Percentiles rank a stretch among this genome's conserved stretches.
Evolutionary conservation across 2,113 vertebrate genomes (phyloP).

Genomic region (Notarius quadriscutis): DNA sequence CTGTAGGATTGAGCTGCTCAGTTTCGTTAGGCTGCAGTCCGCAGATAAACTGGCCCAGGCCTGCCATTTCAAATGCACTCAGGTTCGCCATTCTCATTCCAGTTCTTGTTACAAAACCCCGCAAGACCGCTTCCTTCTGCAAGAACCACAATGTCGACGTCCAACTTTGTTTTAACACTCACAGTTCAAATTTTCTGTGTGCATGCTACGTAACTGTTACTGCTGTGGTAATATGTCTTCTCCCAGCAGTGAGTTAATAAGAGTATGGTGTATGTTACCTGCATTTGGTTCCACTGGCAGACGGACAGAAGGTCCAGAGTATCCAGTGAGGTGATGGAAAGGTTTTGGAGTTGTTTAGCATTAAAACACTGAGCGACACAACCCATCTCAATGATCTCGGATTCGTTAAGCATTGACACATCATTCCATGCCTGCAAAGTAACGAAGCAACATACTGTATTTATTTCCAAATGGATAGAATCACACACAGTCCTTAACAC

Average conservation of each 20-base stretch:
- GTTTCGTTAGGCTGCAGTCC: conserved; percentile 62
- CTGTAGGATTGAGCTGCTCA: conserved; percentile 48
- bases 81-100: conserved; percentile 51
- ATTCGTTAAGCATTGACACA: conserved; percentile 55
- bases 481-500: neutral
- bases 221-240: neutral
- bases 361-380: conserved; percentile 67
- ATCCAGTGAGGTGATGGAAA: conserved; percentile 61
- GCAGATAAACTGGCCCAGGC: conserved; percentile 68
- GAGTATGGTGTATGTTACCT: conserved; percentile 59
- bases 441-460: conserved; percentile 1
- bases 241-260: neutral
- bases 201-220: neutral
- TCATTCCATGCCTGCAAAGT: conserved; percentile 58
- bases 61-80: conserved; percentile 55
- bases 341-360: conserved; percentile 52
- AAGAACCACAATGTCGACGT: conserved; percentile 6
- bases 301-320: conserved; percentile 55
- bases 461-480: neutral
- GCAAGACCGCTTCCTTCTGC: conserved; percentile 64
- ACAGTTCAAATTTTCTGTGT: neutral
- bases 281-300: conserved; percentile 66
- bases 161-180: neutral
- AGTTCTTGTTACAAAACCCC: conserved; percentile 42
- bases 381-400: conserved; percentile 55